Conservation (phyloP, 1,140 invertebrate genomes). For the Sitobion miscanthi region DNA sequence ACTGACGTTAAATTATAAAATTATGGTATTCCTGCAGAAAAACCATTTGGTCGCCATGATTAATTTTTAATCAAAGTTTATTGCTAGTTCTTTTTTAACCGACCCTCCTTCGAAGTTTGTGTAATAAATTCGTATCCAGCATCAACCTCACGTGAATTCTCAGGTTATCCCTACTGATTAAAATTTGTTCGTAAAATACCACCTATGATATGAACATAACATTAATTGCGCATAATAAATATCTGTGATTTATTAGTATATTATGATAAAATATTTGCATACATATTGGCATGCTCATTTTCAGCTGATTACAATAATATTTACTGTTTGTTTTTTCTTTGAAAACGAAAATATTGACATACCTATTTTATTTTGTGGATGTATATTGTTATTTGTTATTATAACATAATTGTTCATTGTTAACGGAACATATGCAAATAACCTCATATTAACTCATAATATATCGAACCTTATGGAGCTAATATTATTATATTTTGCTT, state of each 20-base stretch:
- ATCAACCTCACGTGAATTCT: background rate
- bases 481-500: background rate
- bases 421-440: background rate
- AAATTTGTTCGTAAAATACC: background rate
- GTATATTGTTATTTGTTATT: background rate
- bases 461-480: background rate
- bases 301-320: background rate
- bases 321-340: background rate
- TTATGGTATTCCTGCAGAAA: background rate
- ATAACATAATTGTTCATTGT: too few relatives aligned
- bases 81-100: background rate
- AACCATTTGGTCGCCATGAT: background rate
- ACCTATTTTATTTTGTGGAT: background rate
- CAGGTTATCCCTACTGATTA: background rate
- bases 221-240: background rate
- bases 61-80: conserved; percentile 37
- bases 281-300: background rate
- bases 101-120: background rate
- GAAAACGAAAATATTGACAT: background rate
- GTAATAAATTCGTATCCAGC: background rate
- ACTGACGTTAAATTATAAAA: background rate
- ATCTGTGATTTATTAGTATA: background rate
- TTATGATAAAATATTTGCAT: background rate
- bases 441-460: background rate
- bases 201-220: background rate